Evolutionary conservation across 1,140 invertebrate species (phyloP), one percentile per base, ranked within the genome.

Genomic region (Trachymyrmex septentrionalis): DNA sequence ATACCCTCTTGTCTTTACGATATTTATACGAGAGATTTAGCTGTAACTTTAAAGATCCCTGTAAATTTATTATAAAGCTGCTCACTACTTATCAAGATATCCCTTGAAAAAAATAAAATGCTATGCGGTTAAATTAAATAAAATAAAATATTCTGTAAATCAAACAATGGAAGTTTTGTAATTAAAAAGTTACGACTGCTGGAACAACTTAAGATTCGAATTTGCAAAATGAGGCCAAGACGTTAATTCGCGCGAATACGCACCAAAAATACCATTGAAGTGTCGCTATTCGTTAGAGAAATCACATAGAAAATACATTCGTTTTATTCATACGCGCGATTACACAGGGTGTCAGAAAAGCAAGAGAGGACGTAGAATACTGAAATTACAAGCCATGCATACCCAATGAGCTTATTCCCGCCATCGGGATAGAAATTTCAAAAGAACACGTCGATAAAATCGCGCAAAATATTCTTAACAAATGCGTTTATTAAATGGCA

Each of bases 251-350:
- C 38, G 30, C 30, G 19, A 64, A 19, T 55, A 57, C 48, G 50
- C 72, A 71, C 57, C 34, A 59, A 21, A 73, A 69, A 59, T 73
- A 30, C 34, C 30, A 53, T 57, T 44, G 48, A 50, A 27, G 21
- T 50, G 53, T 53, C 71, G 55, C 5, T 72, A 86, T 75, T 30
- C 55, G 64, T 86, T 50, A 76, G 19, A 80, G 44, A 89, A 90
- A 92, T 90, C 81, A 85, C 44, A 64, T 77, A 85, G 89, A 92
- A 92, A 82, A 34, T 78, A 91, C 34, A 86, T 87, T 91, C 85
- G 84, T 92, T 92, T 90, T 88, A 92, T 92, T 91, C 84, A 73
- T 84, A 75, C 38, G 69, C 66, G 63, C 86, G 87, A 90, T 87
- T 87, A 82, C 73, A 73, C 71, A 71, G n/a, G 16, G 73, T 55